Evolutionary conservation across 2,797 vertebrate genomes (phyloP).

Genomic region (Setipinna tenuifilis): DNA sequence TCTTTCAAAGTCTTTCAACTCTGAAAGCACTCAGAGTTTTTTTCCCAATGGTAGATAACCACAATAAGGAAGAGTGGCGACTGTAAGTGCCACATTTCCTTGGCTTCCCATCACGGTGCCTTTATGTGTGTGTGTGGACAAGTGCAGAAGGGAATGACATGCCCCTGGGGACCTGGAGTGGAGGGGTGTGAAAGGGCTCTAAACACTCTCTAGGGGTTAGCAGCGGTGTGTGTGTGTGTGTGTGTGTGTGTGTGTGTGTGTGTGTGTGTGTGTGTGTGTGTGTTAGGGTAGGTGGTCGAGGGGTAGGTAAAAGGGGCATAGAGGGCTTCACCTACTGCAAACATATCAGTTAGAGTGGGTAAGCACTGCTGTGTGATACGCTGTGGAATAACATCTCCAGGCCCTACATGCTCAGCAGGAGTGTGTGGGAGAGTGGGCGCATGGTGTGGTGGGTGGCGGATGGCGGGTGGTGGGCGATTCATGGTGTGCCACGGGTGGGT

Average conservation of each 20-base stretch:
- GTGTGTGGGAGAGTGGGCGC: neutral
- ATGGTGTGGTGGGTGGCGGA: too few species aligned
- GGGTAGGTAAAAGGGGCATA: too few species aligned
- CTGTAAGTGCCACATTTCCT: neutral
- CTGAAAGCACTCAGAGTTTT: neutral
- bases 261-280: conserved; percentile 20
- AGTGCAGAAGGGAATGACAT: too few species aligned
- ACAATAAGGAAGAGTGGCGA: neutral
- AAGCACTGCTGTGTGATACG: neutral
- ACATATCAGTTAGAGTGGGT: neutral
- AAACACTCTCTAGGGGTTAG: neutral
- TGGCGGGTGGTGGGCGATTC: neutral
- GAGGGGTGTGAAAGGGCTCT: neutral
- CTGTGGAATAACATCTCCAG: neutral
- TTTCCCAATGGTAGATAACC: neutral
- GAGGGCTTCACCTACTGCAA: neutral
- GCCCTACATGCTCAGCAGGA: too few species aligned
- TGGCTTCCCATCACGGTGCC: too few species aligned
- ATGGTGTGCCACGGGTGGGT: neutral
- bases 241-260: conserved; percentile 14
- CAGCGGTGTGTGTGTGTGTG: neutral
- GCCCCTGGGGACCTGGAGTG: too few species aligned
- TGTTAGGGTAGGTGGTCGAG: too few species aligned
- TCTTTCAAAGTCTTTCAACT: too few species aligned
- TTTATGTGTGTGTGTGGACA: too few species aligned